These are phyloP conservation scores for Aleiodes testaceus DNA, from an alignment of 2,888 invertebrate species.

Conservation along the genomic window DNA sequence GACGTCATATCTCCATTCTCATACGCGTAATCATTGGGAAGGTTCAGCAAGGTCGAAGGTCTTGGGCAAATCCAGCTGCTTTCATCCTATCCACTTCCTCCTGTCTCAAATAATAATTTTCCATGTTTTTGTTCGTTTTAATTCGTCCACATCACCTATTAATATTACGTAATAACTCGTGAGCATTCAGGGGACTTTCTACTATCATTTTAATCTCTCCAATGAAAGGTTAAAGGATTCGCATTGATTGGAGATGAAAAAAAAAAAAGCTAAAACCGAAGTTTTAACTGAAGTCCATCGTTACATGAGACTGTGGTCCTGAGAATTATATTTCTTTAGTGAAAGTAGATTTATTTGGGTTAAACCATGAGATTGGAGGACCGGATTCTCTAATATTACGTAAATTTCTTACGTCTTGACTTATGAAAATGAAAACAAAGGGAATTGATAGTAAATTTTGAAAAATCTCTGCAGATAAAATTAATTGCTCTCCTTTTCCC, in stretches of 20 bases:
- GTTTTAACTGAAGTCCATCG: no score
- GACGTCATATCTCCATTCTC: background rate
- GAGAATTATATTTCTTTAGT: constrained; percentile 46
- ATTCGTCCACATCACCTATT: background rate
- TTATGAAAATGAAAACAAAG: background rate
- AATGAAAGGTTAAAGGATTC: constrained; percentile 7
- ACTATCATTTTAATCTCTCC: constrained; percentile 15
- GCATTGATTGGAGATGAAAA: background rate
- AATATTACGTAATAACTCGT: constrained; percentile 42
- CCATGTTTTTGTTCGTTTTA: background rate
- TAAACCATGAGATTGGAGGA: constrained; percentile 40
- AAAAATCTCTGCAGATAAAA: no score
- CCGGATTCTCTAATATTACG: constrained; percentile 10
- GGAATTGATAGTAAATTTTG: no score
- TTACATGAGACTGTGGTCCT: background rate
- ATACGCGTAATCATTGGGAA: background rate
- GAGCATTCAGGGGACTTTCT: constrained; percentile 44
- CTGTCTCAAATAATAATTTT: background rate
- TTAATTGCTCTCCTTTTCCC: no score
- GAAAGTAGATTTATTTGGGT: constrained; percentile 63
- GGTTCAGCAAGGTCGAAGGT: constrained; percentile 55
- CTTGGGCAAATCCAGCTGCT: constrained; percentile 42
- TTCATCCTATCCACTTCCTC: constrained; percentile 28
- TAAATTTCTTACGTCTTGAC: constrained; percentile 10
- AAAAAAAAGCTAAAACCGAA: no score